Conservation (phyloP, 2,888 invertebrate species). For the Listrodromus nycthemerus region DNA sequence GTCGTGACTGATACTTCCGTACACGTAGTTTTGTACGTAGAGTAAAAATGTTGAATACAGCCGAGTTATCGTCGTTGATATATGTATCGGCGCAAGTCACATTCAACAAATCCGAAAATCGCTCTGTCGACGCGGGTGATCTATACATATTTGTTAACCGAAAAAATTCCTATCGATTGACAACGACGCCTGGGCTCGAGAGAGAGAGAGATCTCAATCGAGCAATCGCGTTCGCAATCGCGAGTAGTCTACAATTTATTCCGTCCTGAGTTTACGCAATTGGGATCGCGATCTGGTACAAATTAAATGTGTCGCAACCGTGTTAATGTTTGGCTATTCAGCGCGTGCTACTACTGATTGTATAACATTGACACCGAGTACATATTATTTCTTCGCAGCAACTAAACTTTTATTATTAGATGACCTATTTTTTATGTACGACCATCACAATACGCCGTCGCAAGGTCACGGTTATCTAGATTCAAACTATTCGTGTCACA, state of each 20-base stretch:
- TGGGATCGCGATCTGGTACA: constrained; percentile 1
- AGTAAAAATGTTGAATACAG: too few relatives aligned
- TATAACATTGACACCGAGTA: neutral
- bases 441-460: neutral
- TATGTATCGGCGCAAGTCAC: too few relatives aligned
- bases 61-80: too few relatives aligned
- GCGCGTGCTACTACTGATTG: neutral
- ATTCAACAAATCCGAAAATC: neutral
- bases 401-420: neutral
- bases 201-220: constrained; percentile 26
- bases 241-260: constrained; percentile 1
- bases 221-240: neutral
- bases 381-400: neutral
- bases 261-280: constrained; percentile 13
- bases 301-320: constrained; percentile 6
- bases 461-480: neutral
- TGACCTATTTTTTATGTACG: neutral
- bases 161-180: constrained; percentile 29
- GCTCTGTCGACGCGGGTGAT: constrained; percentile 33
- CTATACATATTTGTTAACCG: constrained; percentile 27
- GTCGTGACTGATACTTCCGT: too few relatives aligned
- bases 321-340: neutral
- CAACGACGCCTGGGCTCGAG: constrained; percentile 5
- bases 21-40: too few relatives aligned
- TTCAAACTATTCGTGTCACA: neutral